Percentiles rank a stretch among this genome's conserved stretches.
phyloP scores from a whole-genome alignment of 2,113 vertebrate genomes.

The Cynopterus brachyotis region DNA sequence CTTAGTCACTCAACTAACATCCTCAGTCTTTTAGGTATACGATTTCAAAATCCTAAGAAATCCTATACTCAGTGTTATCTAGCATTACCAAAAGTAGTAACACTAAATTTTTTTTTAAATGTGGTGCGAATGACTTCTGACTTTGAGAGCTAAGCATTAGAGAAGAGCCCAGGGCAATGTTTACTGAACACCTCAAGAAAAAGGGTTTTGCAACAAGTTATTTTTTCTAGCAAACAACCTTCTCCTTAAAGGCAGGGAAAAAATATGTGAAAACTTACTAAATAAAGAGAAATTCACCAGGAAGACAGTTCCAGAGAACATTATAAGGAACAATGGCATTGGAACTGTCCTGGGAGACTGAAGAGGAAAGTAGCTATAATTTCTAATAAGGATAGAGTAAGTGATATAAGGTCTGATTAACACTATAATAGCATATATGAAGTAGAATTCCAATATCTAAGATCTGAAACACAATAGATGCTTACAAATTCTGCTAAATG shows the following conservation, averaged over 20 bases:
- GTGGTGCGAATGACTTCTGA: background rate
- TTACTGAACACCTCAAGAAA: background rate
- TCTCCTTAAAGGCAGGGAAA: background rate
- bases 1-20: background rate
- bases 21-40: background rate
- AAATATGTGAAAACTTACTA: background rate
- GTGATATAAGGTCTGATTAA: background rate
- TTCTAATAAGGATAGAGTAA: background rate
- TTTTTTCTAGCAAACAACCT: background rate
- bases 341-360: background rate
- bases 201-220: background rate
- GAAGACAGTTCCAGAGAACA: background rate
- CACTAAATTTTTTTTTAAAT: background rate
- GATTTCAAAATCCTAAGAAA: background rate
- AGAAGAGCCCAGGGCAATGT: background rate
- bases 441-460: background rate
- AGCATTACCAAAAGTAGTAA: background rate
- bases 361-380: background rate
- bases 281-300: constrained; percentile 19
- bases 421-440: background rate
- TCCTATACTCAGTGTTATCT: background rate
- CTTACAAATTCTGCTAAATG: background rate
- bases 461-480: background rate
- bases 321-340: background rate
- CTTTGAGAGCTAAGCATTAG: background rate